Base-by-base conservation (phyloP, 1,140 invertebrate genomes). In the Ceratina australensis region DNA sequence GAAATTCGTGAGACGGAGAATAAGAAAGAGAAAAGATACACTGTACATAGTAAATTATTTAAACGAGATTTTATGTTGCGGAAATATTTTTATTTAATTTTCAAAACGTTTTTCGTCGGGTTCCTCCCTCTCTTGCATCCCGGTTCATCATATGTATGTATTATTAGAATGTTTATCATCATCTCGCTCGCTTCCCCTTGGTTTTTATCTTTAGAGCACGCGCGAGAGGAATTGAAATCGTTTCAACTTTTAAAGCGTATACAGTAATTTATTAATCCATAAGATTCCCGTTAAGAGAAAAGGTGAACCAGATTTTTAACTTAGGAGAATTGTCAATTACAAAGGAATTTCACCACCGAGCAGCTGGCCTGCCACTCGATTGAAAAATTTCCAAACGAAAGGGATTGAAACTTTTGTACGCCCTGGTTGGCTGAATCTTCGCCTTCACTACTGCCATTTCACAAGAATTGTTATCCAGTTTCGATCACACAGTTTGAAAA, bases 321-420 rank as follows among this genome's bases (percentile, higher is more conserved):
- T 42, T 42, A 42, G 8, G 33, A 42, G 10, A 42, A 42, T 42
- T 42, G 0, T 42, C 5, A 42, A 42, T 42, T 42, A 42, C 33
- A 0, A 42, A 42, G 33, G 0, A 10, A 42, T 42, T 42, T 42
- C 10, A 42, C 88, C 90, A 92, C 89, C 88, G 89, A 92, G 90
- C 91, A 92, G 91, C 91, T 91, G 91, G 90, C 88, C 90, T 92
- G 90, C 90, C 81, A 49, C 79, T 7, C 66, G 64, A 86, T 3
- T 42, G 56, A 61, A 57, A 18, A 42, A 22, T 15, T 42, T 42
- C 5, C 4, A 61, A 63, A 28, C 13, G 56, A 67, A 74, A 72
- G 28, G 54, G n/a, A 78, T 64, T 59, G 66, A 69, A 59, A 78
- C 80, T 65, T 26, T 59, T 65, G 52, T 76, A 65, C n/a, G 78